Base-by-base conservation (phyloP, 64 coral and sea anemone genomes). In the Pachyseris speciosa region DNA sequence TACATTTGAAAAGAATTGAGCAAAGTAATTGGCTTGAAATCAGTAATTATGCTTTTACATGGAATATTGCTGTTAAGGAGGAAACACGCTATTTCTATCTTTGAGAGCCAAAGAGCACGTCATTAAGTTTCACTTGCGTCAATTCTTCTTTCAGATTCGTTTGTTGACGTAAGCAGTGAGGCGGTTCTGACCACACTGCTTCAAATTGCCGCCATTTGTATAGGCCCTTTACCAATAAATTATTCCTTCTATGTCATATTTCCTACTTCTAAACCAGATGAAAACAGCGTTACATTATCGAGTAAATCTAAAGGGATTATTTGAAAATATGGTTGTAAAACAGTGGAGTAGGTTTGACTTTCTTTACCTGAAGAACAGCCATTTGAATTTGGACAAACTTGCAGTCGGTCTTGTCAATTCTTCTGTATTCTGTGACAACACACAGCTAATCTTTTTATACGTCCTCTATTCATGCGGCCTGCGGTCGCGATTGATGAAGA, bases 321-420 rank as follows among this genome's bases (percentile, higher is more conserved):
- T 93, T 72, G 64, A 39, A 61, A 80, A 88, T 45, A 50, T 26
- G 86, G 81, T 47, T 48, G 41, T 15, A 37, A 22, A 81, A 43
- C 66, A 32, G 69, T 48, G n/a, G 64, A 93, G 78, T 72, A 72
- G 41, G 36, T 72, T 93, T 80, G 73, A 87, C 47, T 80, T 70
- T 2, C 44, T 91, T 88, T 93, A 93, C 91, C 91, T 93, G 91
- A 87, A 93, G 84, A 87, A 93, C 86, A 27, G 91, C 91, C 91
- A 93, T 93, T 93, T 88, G 84, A 93, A 80, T 71, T 69, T 80
- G 55, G 76, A 86, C 84, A 86, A 44, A 78, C 66, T 34, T 47
- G 38, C 74, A 68, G 83, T 40, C 73, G 63, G 74, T 29, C 3
- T 50, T 66, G 67, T 85, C 48, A 87, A 30, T 32, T 33, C 68